Base-by-base conservation (phyloP, 1,140 invertebrate genomes). In the Neotoxoptera formosana region DNA sequence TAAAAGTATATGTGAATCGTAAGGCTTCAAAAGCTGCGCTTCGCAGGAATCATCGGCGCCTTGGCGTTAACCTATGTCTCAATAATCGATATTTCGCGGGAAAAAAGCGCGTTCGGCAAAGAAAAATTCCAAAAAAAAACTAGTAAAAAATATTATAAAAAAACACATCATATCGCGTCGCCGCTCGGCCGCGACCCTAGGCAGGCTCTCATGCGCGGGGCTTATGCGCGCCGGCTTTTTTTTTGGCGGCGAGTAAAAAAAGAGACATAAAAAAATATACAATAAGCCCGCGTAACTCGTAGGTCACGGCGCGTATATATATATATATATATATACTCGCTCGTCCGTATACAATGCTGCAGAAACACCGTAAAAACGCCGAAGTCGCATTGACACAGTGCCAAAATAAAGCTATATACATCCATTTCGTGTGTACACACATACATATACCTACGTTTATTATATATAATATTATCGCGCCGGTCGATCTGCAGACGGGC, bases 401-500 rank as follows among this genome's bases (percentile, higher is more conserved):
- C 86, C 86, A 87, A 87, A 87, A 51, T n/a, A 48, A 48, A n/a
- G 30, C 83, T 84, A 76, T 25, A n/a, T 14, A 76, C 30, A 17
- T 7, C n/a, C 4, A 53, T 14, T 48, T 41, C 4, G 41, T 51
- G 4, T 41, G 4, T 47, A 47, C 4, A 51, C 17, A 51, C 17
- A 51, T 51, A 51, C 21, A 53, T 0, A 20, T 21, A 53, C 21
- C 51, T 76, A n/a, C 30, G 60, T 76, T 76, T 76, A 76, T 76
- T 76, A 41, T 41, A 4, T 76, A 76, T 76, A n/a, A 41, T 41
- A 4, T 4, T 41, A 87, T 87, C 86, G 47, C 6, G 14, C 41
- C 45, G 84, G 47, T 48, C 86, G 47, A 87, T 87, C 86, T 87
- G 23, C 83, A 84, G 83, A 84, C 83, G 83, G 83, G 21, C 36